Percentiles rank a stretch among this genome's conserved stretches.
These are phyloP conservation scores for Calypte anna DNA, from an alignment of 2,113 vertebrate genomes.

Conservation along the genomic window DNA sequence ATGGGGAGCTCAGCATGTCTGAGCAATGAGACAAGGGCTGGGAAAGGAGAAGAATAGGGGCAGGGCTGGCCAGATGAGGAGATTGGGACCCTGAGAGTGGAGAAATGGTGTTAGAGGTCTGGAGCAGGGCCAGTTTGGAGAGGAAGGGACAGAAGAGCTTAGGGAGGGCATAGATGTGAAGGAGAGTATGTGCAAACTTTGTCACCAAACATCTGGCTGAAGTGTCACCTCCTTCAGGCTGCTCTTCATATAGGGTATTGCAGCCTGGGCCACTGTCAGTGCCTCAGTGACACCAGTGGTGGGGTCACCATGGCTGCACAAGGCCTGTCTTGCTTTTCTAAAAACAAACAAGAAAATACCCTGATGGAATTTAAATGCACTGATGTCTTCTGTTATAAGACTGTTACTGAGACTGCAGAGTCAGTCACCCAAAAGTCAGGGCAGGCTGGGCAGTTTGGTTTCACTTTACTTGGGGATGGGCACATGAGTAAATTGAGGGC, in stretches of 20 bases:
- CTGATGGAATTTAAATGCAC: background rate
- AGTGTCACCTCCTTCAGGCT: background rate
- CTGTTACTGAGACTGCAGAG: background rate
- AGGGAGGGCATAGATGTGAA: background rate
- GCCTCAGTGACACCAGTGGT: background rate
- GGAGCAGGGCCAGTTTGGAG: background rate
- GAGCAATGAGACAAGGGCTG: background rate
- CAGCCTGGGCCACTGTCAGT: background rate
- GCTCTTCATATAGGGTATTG: background rate
- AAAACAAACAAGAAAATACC: background rate
- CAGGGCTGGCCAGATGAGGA: background rate
- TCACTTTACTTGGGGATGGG: background rate
- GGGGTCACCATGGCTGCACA: accelerated
- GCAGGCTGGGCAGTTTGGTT: background rate
- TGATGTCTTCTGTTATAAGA: background rate
- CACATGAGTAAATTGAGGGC: background rate
- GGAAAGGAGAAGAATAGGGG: background rate
- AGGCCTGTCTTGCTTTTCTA: background rate
- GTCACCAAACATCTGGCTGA: background rate
- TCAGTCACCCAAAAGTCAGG: background rate
- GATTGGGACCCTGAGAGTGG: background rate
- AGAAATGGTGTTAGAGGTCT: background rate
- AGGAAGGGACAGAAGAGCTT: background rate
- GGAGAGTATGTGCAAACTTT: background rate
- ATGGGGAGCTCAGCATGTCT: background rate